A percentile compares a stretch with the other conserved stretches of the same genome.
These are phyloP conservation scores for Ceratitis capitata DNA, from an alignment of 1,140 invertebrate species.

Conservation along the genomic window DNA sequence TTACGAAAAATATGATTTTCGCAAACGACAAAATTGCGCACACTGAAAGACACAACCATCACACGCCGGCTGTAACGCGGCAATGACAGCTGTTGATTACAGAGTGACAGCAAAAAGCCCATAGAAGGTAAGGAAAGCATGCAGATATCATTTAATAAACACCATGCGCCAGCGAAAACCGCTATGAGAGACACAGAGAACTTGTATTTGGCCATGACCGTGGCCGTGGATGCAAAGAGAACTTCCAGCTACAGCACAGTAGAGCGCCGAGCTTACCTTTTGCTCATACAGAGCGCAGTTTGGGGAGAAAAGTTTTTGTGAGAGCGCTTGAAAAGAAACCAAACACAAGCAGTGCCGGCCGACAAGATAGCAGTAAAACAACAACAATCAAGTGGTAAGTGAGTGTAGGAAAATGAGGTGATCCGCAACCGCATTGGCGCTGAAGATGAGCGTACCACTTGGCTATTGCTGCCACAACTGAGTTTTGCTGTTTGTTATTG, in stretches of 20 bases:
- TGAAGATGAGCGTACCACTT: background rate
- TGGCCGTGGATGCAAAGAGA: background rate
- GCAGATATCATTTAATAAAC: background rate
- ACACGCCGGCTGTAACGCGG: background rate
- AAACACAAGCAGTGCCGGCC: background rate
- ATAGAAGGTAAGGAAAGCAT: background rate
- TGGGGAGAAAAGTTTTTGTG: background rate
- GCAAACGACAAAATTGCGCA: background rate
- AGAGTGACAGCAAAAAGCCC: too few relatives aligned
- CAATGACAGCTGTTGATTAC: background rate
- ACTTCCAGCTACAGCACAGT: background rate
- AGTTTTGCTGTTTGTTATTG: background rate
- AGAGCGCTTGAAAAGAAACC: background rate
- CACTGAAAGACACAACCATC: background rate
- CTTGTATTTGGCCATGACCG: background rate
- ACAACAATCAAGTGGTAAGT: background rate
- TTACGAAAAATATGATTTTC: background rate
- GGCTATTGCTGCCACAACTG: background rate
- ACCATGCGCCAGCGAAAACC: background rate
- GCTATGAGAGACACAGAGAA: background rate
- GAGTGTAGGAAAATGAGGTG: conserved; percentile 13
- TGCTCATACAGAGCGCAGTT: background rate
- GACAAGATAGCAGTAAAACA: background rate
- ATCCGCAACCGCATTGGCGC: background rate
- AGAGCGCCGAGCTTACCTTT: background rate